Evolutionary conservation across 2,113 vertebrate genomes (phyloP), one percentile per base, ranked within the genome.

Genomic region (Spea bombifrons): DNA sequence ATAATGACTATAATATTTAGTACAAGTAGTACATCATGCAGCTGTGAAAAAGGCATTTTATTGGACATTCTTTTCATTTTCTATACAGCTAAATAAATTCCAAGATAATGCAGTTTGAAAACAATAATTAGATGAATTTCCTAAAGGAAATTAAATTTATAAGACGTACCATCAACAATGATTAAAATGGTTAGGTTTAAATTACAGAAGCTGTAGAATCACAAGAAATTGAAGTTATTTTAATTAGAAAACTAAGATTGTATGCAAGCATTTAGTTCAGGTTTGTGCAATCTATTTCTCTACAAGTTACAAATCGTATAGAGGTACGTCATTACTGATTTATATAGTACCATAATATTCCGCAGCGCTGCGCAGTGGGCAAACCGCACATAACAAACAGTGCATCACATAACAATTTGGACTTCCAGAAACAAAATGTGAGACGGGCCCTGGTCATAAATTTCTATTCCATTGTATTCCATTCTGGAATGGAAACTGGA

Each of bases 101-200:
- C 76, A 81, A 81, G 83, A 78, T 83, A 86, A 85, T 83, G 59
- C 57, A 75, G 72, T 84, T 66, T 83, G 80, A 63, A 85, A 86
- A 79, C 84, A 82, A 86, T 84, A 83, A 83, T 57, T 78, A 81
- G 61, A 86, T 82, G 71, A 76, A 84, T 75, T 70, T 87, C 47
- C 73, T 65, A 64, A 72, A 81, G 49, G 71, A 83, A 87, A 84
- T 46, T 65, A 74, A 71, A 85, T 86, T 30, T 77, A 6, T 49
- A 65, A 78, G 81, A 68, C 73, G 69, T 8, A 59, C 52, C 50
- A 68, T 69, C 66, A 76, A 66, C 65, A 59, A 76, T 76, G 75
- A 68, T 76, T 76, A 69, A 69, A 67, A 53, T 53, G 74, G 64
- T 57, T 53, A 67, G 66, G 71, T 49, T 66, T 69, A 84, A 76